Evolutionary conservation across 1,140 invertebrate genomes (phyloP), one percentile per base, ranked within the genome.

Genomic region (Parasteatoda tepidariorum): DNA sequence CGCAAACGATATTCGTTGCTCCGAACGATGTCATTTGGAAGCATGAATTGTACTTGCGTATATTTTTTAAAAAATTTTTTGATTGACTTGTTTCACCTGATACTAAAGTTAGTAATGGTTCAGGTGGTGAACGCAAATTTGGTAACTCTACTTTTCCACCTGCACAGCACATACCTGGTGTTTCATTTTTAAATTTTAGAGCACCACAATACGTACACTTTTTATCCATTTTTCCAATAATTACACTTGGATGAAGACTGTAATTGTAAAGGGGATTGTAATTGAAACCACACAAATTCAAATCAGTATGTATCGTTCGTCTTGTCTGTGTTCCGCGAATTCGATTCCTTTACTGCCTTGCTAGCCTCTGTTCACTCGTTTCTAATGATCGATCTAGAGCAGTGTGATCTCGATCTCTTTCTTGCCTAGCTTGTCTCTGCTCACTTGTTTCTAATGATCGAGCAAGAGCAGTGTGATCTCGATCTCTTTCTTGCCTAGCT

Each of bases 151-250:
- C 86, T 87, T 87, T 88, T 30, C 87, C 87, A 87, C 84, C 86
- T 84, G 88, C 85, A 84, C 88, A 89, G 87, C 88, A 89, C 81
- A 89, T 88, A 87, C 88, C 88, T 84, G 85, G 85, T 55, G 88
- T 84, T 88, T 90, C 87, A 83, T 86, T 86, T 76, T 78, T 87
- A 84, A 87, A 89, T 87, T 89, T 89, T 81, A 48, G 34, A 48
- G 76, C 76, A 67, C 38, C 33, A 67, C 62, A 67, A 81, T 81
- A 67, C 15, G 2, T 22, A 28, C 55, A 75, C 24, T 38, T 62
- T 41, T 61, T 41, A 62, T 74, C 71, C 71, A 74, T 61, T 41
- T 59, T 62, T 38, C 71, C 55, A 74, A 74, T 61, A 74, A 38
- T 61, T 34, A 74, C 34, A 24, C 38, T 67, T 26, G 61, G 76